These are phyloP conservation scores for Furcifer pardalis DNA, from an alignment of 2,797 vertebrate genomes.

Conservation along the genomic window DNA sequence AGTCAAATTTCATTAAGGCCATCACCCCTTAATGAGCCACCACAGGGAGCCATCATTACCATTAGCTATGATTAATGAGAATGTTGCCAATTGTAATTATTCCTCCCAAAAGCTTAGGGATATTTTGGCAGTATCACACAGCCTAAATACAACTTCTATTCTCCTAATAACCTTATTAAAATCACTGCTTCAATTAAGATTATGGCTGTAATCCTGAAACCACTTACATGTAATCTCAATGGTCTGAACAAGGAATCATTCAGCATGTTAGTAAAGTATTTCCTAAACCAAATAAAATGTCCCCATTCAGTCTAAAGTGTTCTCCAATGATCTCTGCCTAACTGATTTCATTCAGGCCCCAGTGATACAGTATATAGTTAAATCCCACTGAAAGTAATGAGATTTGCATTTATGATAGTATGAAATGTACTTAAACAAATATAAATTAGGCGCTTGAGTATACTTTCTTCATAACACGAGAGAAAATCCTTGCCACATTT, in stretches of 20 bases:
- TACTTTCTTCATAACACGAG: not conserved
- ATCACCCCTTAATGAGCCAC: constrained; percentile 70
- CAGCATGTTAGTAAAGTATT: not conserved
- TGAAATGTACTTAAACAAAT: not conserved
- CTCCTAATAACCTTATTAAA: constrained; percentile 59
- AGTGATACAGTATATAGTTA: not conserved
- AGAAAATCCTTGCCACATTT: not conserved
- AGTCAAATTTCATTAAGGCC: constrained; percentile 70
- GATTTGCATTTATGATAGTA: not conserved
- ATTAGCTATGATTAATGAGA: constrained; percentile 73
- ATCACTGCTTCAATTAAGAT: constrained; percentile 51
- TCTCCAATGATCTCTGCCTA: not conserved
- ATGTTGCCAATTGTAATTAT: constrained; percentile 71
- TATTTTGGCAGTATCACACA: constrained; percentile 60
- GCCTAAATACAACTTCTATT: constrained; percentile 50
- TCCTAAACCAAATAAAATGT: not conserved
- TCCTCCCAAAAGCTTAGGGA: constrained; percentile 64
- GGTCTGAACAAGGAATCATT: constrained; percentile 21
- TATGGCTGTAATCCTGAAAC: constrained; percentile 40
- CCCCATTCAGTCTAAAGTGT: not conserved
- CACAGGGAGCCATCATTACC: constrained; percentile 71
- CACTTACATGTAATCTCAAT: constrained; percentile 14
- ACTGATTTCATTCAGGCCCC: not conserved
- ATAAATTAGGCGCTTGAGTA: too few relatives aligned
- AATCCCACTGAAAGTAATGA: not conserved